Evolutionary conservation across 2,113 vertebrate species (phyloP), one percentile per base, ranked within the genome.

Genomic region (Pygoscelis antarcticus): DNA sequence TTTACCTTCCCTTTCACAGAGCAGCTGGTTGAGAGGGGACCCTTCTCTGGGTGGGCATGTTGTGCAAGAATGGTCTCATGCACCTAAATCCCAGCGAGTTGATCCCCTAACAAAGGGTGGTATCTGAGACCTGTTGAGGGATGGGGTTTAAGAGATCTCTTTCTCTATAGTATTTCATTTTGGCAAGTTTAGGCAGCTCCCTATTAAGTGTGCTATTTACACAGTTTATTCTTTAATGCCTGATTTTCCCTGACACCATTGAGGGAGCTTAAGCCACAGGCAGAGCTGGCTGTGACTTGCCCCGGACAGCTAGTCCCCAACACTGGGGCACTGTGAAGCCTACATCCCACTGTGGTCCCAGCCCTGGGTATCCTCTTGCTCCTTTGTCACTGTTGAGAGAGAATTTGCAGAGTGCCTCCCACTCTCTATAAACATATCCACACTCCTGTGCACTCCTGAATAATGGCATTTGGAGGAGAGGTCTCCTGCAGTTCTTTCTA

Each of bases 401-500:
- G 69, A 52, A 70, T 94, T 90, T 83, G 49, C 66, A 80, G 86
- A 54, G 20, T 68, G 55, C 72, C 66, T 93, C 81, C 70, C 61
- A 54, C 84, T 85, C 91, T 85, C 49, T 38, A 38, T 80, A 93
- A 93, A 91, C 66, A 88, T 62, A 95, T 89, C 78, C 85, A 89
- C 66, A 83, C 46, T 91, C 75, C 89, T 71, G 54, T 77, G 88
- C 75, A 52, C 34, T 96, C 70, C 89, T 97, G 96, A 97, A 94
- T 96, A 97, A 97, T 95, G 93, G 78, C 89, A 91, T 72, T 96
- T 95, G 81, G 87, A 97, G 70, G 87, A 97, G 93, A 96, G 90
- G 83, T 96, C 96, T 97, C 97, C 95, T 91, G 96, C 93, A 92
- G 97, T 83, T 97, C 90, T 92, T 95, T 87, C 83, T 93, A 90